Percentiles rank a stretch among this genome's conserved stretches.
phyloP scores from a whole-genome alignment of 2,113 vertebrate genomes.

The Probosciger aterrimus region DNA sequence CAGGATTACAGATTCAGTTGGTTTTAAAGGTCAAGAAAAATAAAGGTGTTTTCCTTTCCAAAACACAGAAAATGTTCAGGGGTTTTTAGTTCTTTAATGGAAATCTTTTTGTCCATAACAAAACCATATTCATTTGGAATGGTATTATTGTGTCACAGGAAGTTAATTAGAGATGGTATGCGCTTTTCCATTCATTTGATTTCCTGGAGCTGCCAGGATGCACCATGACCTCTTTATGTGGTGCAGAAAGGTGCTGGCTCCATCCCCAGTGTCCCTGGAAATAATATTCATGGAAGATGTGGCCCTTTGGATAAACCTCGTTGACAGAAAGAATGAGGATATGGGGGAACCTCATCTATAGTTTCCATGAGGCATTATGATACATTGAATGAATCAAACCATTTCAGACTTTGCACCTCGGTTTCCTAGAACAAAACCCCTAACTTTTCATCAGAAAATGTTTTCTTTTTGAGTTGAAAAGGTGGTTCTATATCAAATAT shows the following conservation, averaged over 20 bases:
- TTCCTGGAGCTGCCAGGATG: background rate
- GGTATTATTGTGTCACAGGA: background rate
- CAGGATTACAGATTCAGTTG: background rate
- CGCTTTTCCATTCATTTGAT: background rate
- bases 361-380: background rate
- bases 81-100: background rate
- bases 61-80: background rate
- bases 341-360: background rate
- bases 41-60: background rate
- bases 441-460: background rate
- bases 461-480: background rate
- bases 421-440: background rate
- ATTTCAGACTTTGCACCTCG: background rate
- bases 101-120: background rate
- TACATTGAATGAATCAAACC: background rate
- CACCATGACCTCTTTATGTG: background rate
- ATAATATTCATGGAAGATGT: background rate
- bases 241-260: background rate
- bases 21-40: background rate
- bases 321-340: background rate
- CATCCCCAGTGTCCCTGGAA: background rate
- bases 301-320: background rate
- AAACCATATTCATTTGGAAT: background rate
- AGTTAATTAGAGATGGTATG: accelerated
- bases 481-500: background rate